A percentile compares a stretch with the other conserved stretches of the same genome.
phyloP scores from a whole-genome alignment of 2,888 invertebrate genomes.

The Polylopha cassiicola region DNA sequence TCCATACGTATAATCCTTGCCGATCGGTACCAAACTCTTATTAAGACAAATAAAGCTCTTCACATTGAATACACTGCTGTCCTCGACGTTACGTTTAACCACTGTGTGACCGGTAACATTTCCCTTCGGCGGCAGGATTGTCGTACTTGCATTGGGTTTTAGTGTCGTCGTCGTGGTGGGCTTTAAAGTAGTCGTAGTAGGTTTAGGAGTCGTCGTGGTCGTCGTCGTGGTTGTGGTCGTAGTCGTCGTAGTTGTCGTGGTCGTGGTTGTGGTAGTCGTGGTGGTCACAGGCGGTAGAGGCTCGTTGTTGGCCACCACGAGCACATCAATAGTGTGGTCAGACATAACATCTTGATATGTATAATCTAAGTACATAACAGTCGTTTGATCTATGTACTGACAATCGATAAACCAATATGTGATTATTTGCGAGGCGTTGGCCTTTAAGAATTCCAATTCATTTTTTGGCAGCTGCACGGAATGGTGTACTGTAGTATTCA shows the following conservation, averaged over 20 bases:
- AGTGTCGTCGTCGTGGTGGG: conserved; percentile 34
- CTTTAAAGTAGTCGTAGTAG: conserved; percentile 33
- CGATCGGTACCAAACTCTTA: conserved; percentile 79
- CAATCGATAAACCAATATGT: conserved; percentile 91
- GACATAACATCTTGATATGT: conserved; percentile 80
- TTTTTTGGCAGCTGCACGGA: conserved; percentile 75
- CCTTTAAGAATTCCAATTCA: conserved; percentile 78
- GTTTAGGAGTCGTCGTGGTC: conserved; percentile 36
- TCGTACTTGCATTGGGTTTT: background rate
- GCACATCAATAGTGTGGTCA: conserved; percentile 80
- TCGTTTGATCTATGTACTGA: conserved; percentile 79
- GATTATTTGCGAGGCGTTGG: conserved; percentile 66
- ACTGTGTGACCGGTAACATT: too few species aligned
- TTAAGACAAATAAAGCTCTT: conserved; percentile 53
- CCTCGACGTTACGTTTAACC: too few species aligned
- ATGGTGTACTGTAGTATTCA: conserved; percentile 76
- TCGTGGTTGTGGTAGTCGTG: conserved; percentile 64
- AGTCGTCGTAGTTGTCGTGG: conserved; percentile 61
- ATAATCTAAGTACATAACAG: conserved; percentile 77
- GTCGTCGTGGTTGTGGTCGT: conserved; percentile 58
- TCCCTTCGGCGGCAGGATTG: too few species aligned
- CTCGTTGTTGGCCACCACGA: conserved; percentile 83
- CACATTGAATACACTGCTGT: too few species aligned
- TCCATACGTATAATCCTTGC: conserved; percentile 83
- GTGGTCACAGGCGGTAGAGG: conserved; percentile 75